Evolutionary conservation across 1,140 invertebrate species (phyloP), one percentile per base, ranked within the genome.

Genomic region (Metaphire vulgaris): DNA sequence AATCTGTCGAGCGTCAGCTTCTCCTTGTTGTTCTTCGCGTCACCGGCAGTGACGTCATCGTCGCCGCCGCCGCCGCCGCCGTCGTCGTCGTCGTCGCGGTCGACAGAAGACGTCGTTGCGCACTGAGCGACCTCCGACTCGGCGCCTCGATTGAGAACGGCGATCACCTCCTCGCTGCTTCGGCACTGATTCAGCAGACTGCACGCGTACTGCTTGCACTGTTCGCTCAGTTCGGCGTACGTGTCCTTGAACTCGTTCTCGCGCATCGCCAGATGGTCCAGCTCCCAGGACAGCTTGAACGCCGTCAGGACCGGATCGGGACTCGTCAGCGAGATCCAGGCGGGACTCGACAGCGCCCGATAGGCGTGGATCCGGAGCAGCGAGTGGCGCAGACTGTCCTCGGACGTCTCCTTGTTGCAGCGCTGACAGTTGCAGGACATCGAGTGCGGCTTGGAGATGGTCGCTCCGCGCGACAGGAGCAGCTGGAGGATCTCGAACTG

Each of bases 121-220:
- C n/a, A n/a, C n/a, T n/a, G n/a, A n/a, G n/a, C n/a, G n/a, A n/a
- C n/a, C n/a, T n/a, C n/a, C n/a, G n/a, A n/a, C n/a, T n/a, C n/a
- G n/a, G n/a, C n/a, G n/a, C n/a, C n/a, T n/a, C n/a, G n/a, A n/a
- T n/a, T n/a, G n/a, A n/a, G n/a, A n/a, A n/a, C n/a, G n/a, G n/a
- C n/a, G n/a, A n/a, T n/a, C n/a, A 97, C 87, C 87, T 97, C 95
- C 78, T 91, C 89, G 0, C 92, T 94, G 1, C 92, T 95, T 69
- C 95, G 88, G 15, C 92, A 93, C 84, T 97, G 93, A 83, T 96
- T 93, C 78, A 97, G 83, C 0, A 97, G 83, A 0, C 92, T 88
- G 0, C 92, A 95, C 0, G 94, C 91, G 83, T 96, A 97, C 72
- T 89, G 88, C 85, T 96, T 93, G 79, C 92, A 92, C 81, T 90